Percentiles rank a stretch among this genome's conserved stretches.
These are phyloP conservation scores for Contarinia nasturtii DNA, from an alignment of 1,140 invertebrate genomes.

Conservation along the genomic window DNA sequence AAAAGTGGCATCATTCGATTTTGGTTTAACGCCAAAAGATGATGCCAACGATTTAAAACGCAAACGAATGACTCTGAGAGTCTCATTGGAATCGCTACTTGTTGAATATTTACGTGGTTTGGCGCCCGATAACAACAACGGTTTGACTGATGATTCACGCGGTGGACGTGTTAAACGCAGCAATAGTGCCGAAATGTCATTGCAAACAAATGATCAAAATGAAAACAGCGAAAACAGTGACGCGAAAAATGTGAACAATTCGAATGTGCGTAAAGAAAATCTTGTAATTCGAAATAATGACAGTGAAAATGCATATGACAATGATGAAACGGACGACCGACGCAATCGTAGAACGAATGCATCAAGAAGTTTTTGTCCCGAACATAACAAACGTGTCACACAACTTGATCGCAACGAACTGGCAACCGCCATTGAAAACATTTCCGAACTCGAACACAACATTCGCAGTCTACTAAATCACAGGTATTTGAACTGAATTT, in stretches of 20 bases:
- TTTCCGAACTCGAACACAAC: conserved; percentile 1
- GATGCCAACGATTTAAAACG: neutral
- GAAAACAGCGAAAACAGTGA: neutral
- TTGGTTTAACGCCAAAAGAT: neutral
- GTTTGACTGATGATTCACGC: neutral
- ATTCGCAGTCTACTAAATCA: conserved; percentile 5
- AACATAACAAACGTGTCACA: neutral
- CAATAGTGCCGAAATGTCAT: neutral
- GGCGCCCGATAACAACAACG: neutral
- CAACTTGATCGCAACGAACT: conserved; percentile 1
- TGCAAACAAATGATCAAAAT: neutral
- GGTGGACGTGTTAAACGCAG: neutral
- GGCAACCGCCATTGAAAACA: conserved; percentile 2
- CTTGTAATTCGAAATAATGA: neutral
- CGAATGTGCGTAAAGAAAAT: no score
- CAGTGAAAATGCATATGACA: neutral
- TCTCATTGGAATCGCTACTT: conserved; percentile 2
- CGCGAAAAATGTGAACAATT: no score
- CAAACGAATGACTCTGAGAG: neutral
- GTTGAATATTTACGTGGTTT: conserved; percentile 2
- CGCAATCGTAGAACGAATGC: neutral
- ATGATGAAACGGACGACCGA: neutral
- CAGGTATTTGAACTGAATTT: conserved; percentile 2
- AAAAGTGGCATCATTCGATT: neutral
- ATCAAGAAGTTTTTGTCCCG: neutral